A percentile compares a stretch with the other conserved stretches of the same genome.
These are phyloP conservation scores for Procambarus clarkii DNA, from an alignment of 1,140 invertebrate genomes.

Conservation along the genomic window DNA sequence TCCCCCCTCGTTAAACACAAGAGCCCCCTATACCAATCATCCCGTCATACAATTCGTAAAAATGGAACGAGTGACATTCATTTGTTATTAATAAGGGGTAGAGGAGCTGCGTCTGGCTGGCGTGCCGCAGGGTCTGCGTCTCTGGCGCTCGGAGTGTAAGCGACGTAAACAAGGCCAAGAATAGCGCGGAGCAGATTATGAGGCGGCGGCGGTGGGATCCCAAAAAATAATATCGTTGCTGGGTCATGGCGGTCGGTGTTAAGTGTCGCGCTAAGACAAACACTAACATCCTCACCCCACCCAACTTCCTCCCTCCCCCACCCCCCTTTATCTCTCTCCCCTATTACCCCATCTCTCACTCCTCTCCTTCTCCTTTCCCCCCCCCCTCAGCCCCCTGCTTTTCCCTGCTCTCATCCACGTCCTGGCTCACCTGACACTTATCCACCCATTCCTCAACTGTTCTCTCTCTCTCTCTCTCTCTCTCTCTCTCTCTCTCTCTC, in stretches of 20 bases:
- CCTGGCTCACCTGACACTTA: too few species aligned
- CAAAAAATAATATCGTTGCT: constrained; percentile 25
- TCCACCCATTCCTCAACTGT: neutral
- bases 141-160: neutral
- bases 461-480: neutral
- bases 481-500: neutral
- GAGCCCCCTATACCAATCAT: too few species aligned
- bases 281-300: neutral
- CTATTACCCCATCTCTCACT: too few species aligned
- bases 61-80: neutral
- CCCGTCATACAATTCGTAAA: neutral
- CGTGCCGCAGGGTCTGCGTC: neutral
- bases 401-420: neutral
- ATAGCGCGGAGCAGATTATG: neutral
- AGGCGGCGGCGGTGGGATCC: neutral
- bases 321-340: neutral
- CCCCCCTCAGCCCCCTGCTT: neutral
- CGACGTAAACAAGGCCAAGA: neutral
- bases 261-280: constrained; percentile 33
- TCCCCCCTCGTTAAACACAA: too few species aligned
- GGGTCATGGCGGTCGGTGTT: constrained; percentile 6
- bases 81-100: neutral
- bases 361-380: too few species aligned
- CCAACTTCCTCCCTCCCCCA: neutral
- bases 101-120: too few species aligned